Percentiles rank a stretch among this genome's conserved stretches.
phyloP scores from a whole-genome alignment of 2,888 invertebrate genomes.

The Microctonus hyperodae region DNA sequence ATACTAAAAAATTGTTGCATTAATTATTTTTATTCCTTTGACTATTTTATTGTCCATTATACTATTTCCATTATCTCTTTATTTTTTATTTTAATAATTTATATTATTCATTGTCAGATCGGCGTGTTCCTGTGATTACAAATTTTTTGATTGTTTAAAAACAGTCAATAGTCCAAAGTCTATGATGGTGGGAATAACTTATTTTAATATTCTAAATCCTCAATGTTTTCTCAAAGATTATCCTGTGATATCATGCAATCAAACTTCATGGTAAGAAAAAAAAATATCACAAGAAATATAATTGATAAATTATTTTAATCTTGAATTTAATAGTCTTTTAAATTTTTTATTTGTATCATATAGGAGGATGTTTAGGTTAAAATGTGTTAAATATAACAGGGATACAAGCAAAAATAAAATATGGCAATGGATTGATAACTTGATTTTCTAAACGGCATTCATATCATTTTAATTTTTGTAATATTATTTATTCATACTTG shows the following conservation, averaged over 20 bases:
- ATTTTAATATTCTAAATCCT: slow-evolving; percentile 76
- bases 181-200: slow-evolving; percentile 72
- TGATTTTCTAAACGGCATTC: not conserved
- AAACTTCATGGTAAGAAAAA: slow-evolving; percentile 40
- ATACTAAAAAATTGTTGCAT: no score
- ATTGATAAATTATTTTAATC: no score
- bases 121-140: slow-evolving; percentile 74
- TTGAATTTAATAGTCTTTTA: not conserved
- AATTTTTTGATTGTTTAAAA: slow-evolving; percentile 74
- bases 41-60: no score
- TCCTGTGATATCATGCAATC: slow-evolving; percentile 41
- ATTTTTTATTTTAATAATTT: not conserved
- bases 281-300: no score
- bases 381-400: not conserved
- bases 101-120: slow-evolving; percentile 69
- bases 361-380: not conserved
- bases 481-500: no score
- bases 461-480: no score
- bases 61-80: no score
- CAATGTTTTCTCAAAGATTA: slow-evolving; percentile 70
- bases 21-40: no score
- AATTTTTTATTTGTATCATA: not conserved
- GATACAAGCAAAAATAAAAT: not conserved
- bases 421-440: not conserved
- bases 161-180: slow-evolving; percentile 67